A percentile compares a stretch with the other conserved stretches of the same genome.
Conservation (phyloP, 1,140 invertebrate species). For the Drosophila ficusphila region DNA sequence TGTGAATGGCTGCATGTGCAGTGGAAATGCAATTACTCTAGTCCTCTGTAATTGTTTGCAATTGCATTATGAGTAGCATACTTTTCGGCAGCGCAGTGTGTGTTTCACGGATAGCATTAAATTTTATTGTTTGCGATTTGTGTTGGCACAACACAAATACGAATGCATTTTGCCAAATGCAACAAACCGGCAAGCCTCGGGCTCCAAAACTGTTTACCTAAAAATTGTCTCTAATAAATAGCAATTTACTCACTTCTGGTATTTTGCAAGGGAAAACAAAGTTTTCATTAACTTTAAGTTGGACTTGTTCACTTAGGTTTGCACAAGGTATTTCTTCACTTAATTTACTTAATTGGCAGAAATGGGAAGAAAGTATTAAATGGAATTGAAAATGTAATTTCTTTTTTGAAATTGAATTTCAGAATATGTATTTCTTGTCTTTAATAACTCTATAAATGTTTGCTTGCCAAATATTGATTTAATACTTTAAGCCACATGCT, state of each 20-base stretch:
- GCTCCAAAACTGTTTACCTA: neutral
- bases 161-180: constrained; percentile 12
- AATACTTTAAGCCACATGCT: too few species aligned
- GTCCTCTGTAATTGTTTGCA: constrained; percentile 59
- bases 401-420: too few species aligned
- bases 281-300: neutral
- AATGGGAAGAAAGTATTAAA: neutral
- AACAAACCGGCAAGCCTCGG: constrained; percentile 20
- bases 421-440: too few species aligned
- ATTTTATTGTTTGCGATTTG: constrained; percentile 32
- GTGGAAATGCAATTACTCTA: constrained; percentile 69
- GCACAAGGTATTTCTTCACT: neutral
- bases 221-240: constrained; percentile 6
- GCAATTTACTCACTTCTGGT: constrained; percentile 1
- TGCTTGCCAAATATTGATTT: too few species aligned
- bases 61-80: constrained; percentile 71
- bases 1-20: constrained; percentile 19
- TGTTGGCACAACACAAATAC: constrained; percentile 29
- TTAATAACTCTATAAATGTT: too few species aligned
- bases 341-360: neutral
- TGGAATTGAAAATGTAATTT: too few species aligned
- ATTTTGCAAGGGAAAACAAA: neutral
- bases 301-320: neutral
- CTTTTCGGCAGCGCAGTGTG: constrained; percentile 33
- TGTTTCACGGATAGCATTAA: constrained; percentile 15